Base-by-base conservation (phyloP, 2,888 invertebrate species). In the Macrophya annulata region DNA sequence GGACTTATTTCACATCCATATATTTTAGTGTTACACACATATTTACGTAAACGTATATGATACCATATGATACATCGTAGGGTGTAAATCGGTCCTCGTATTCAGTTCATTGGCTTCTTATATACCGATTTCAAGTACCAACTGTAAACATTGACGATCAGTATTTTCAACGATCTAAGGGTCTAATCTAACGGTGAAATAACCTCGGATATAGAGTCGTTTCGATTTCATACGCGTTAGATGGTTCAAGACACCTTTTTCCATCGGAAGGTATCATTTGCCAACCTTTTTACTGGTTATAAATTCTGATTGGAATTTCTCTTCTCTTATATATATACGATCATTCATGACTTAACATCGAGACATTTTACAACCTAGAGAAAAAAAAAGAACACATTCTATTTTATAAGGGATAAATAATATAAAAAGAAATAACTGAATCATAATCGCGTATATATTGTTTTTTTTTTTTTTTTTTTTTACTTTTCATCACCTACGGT, bases 101-200 rank as follows among this genome's bases (percentile, higher is more conserved):
- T 68, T 68, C 68, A 68, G 68, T 68, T 68, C 68, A 68, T 68
- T 37, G 68, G 68, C 37, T 68, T 1, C 68, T 68, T 68, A 62
- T 68, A 68, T 68, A 62, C 62, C 37, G 68, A 17, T 37, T 77
- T 55, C 77, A 55, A 77, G 77, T 55, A 77, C 77, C 77, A 31
- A 77, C 77, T 77, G 51, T 77, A 77, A 77, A 77, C 77, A 51
- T 77, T 77, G 77, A 77, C 55, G 77, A 77, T n/a, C 77, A 31
- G 37, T 55, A 55, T 77, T 68, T 68, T 77, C 51, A 31, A 55
- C 77, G 77, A 77, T 55, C 55, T 25, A 55, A 55, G 77, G 77
- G 77, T 55, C 51, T 55, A 55, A 77, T 55, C 51, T 55, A 31
- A 51, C 55, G 37, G 15, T 9, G 31, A 55, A 77, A 55, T 77